Conservation (phyloP, 2,113 vertebrate genomes). For the Atrichornis clamosus region DNA sequence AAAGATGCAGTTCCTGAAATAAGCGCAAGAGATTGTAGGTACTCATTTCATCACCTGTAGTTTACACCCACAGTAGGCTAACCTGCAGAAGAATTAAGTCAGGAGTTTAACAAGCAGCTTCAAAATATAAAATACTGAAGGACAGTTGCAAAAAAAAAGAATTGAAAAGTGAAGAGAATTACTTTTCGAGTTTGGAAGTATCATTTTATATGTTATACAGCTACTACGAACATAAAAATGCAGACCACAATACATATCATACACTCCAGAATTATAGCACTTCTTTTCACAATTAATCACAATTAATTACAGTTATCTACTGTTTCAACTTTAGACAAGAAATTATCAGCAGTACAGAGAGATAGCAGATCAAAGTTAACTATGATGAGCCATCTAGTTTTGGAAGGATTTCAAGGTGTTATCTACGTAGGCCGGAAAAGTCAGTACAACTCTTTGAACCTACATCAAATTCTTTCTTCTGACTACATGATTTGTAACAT, state of each 20-base stretch:
- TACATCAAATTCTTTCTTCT: neutral
- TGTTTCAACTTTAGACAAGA: neutral
- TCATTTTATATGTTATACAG: neutral
- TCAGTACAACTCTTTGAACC: neutral
- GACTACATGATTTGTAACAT: neutral
- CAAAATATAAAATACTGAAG: neutral
- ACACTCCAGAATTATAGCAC: neutral
- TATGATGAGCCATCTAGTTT: neutral
- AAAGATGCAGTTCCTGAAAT: neutral
- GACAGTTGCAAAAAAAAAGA: neutral
- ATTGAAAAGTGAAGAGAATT: neutral
- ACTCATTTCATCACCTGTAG: neutral
- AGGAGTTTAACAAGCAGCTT: neutral
- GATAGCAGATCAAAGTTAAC: neutral
- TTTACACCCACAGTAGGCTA: neutral
- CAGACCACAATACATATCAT: neutral
- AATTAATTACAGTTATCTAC: neutral
- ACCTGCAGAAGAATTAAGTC: neutral
- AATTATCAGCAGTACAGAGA: neutral
- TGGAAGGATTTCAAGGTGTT: neutral
- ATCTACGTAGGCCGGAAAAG: neutral
- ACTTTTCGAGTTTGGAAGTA: neutral
- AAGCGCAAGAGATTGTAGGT: neutral
- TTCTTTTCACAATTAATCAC: neutral
- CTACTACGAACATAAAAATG: neutral